Base-by-base conservation (phyloP, 2,888 invertebrate genomes). In the Sphaerophoria taeniata region DNA sequence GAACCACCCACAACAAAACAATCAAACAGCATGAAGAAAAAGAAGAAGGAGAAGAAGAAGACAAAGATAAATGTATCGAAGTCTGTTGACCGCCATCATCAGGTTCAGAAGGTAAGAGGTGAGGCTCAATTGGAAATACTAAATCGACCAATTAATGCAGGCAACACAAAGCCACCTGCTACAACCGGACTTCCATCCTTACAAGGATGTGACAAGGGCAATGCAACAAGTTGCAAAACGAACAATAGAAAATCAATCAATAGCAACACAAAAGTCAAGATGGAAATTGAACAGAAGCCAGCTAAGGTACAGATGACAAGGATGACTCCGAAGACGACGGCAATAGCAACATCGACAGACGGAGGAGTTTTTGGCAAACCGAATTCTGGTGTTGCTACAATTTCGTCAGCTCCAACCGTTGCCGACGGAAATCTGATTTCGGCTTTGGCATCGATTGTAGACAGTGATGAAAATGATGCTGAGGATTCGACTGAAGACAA, bases 141-240 rank as follows among this genome's bases (percentile, higher is more conserved):
- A 61, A 80, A 79, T 79, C 51, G 71, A 49, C 72, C 84, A 84
- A 84, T 84, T 84, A 84, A 53, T 67, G 49, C 14, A 11, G 55
- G 55, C 4, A 47, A 70, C 65, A 39, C 61, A 47, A 69, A 61
- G 36, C 36, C 58, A 76, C 60, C 60, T 79, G 43, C 11, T 43
- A 6, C 7, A n/a, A n/a, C 7, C 36, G 36, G 4, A 36, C 45
- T 3, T 39, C 2, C 63, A n/a, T n/a, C 34, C 12, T 14, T 6
- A 36, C 4, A 36, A 47, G 36, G 45, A 4, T 34, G 51, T 12
- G 14, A 11, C n/a, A n/a, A n/a, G n/a, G n/a, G n/a, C 7, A 39
- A 31, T 58, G 71, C 84, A 84, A 75, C 79, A 69, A 72, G 61
- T 69, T 56, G 33, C 36, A 61, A 47, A 14, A 33, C 72, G 36